Conservation (phyloP, 2,888 invertebrate genomes). For the Oxyscelio sp. region DNA sequence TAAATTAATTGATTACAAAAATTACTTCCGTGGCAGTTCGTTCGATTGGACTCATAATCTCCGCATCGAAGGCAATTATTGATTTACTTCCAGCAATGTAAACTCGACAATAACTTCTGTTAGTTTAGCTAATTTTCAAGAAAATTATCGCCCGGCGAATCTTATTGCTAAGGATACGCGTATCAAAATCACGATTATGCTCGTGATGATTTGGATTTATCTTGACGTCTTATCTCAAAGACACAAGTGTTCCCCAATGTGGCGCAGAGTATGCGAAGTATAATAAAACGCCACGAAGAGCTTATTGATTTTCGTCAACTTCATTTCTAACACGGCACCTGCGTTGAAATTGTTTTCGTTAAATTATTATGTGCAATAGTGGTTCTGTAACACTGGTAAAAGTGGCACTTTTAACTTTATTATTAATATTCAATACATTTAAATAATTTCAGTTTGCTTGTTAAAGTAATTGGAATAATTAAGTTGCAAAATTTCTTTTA, state of each 20-base stretch:
- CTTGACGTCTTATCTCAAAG: conserved; percentile 51
- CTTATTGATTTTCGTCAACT: conserved; percentile 45
- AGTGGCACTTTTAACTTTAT: too few relatives aligned
- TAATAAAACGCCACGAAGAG: conserved; percentile 33
- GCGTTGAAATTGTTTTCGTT: too few relatives aligned
- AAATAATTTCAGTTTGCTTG: too few relatives aligned
- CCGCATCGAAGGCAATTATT: background rate
- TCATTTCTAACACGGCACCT: conserved; percentile 37
- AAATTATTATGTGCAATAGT: too few relatives aligned
- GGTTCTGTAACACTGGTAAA: too few relatives aligned
- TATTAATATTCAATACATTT: too few relatives aligned
- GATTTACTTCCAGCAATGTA: background rate
- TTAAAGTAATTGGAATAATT: too few relatives aligned
- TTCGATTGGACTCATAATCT: background rate
- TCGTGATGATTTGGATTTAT: conserved; percentile 42
- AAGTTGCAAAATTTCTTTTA: too few relatives aligned
- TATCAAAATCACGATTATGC: conserved; percentile 53
- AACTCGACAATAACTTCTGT: background rate
- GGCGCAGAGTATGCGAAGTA: conserved; percentile 14
- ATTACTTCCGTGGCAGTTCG: background rate
- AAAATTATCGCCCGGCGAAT: conserved; percentile 1
- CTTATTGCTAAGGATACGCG: background rate
- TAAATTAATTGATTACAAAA: background rate
- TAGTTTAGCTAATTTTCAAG: background rate
- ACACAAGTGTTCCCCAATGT: conserved; percentile 57